Base-by-base conservation (phyloP, 2,113 vertebrate genomes). In the Tragulus kanchil region DNA sequence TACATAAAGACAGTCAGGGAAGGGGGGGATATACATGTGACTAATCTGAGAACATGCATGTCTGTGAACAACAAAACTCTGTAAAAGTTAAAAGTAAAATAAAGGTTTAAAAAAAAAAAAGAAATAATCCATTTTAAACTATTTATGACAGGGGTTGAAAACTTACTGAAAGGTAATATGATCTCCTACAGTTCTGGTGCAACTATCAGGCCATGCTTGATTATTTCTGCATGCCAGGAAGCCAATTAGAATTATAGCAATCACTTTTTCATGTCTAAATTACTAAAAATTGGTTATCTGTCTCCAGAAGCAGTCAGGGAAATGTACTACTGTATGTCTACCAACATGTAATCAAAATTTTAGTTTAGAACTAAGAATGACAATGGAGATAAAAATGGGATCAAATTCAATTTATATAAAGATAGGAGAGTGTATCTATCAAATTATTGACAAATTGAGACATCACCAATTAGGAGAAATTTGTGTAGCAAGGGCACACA, bases 381-480 rank as follows among this genome's bases (percentile, higher is more conserved):
- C 67, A 85, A 8, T 0, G 0, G 75, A 93, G 79, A 31, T 75
- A 85, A 42, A 83, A 77, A 61, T 67, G 59, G 48, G 93, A 90
- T 6, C 45, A 54, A 79, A 97, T 92, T 16, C 89, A 96, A 58
- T n/a, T 10, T 84, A 1, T 94, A 89, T 61, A 52, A 95, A 0
- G 7, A 85, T 42, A 71, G 36, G 75, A n/a, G 52, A 79, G 64
- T 85, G 50, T 25, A 45, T 36, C 86, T 94, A 89, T 92, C 58
- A 97, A 85, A n/a, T 73, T 78, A 82, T 42, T 98, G 92, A 97
- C 94, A 96, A 79, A 84, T 73, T 54, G 31, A 85, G 54, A 81
- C 85, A 96, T 93, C 90, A 86, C 54, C 65, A 92, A 96, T 94
- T 64, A 98, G 81, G 31, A 89, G 54, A 42, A 93, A 95, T 95